Evolutionary conservation across 2,113 vertebrate genomes (phyloP), one percentile per base, ranked within the genome.

Genomic region (Corythoichthys intestinalis): DNA sequence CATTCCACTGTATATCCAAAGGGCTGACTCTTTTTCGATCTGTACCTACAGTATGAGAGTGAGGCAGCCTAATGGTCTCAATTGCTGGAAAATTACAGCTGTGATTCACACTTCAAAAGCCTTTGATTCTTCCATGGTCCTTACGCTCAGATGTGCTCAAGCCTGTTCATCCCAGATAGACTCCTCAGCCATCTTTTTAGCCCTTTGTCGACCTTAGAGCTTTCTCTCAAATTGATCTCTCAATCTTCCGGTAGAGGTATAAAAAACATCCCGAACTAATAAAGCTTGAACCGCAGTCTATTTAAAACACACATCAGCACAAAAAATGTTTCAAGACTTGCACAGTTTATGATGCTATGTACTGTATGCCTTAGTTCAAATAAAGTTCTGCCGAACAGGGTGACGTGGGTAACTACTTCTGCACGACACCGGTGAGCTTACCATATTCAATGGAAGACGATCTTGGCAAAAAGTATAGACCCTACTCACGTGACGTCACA

Each of bases 101-200:
- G 73, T n/a, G 39, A 85, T 85, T 85, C 78, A 58, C 61, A 87
- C 86, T 85, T 90, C 86, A 87, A 86, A 89, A 85, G 84, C 77
- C 78, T 86, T 72, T 75, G 74, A 86, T 85, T 83, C 73, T 73
- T 83, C 85, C 78, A 17, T 70, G 76, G 76, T 79, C 76, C 77
- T 83, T 83, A 65, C 74, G 72, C 82, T 85, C 70, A 82, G 82
- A 83, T 84, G 79, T 83, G 47, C 48, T 66, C 48, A 66, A 48
- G 61, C 34, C 58, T 80, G 61, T 58, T 63, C 66, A 81, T 76
- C 73, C 59, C 71, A 70, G 75, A 84, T 84, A 78, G 63, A 75
- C 78, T 84, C 77, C 78, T 73, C 74, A 75, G 70, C 65, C 58
- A 70, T 75, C 68, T 84, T 53, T 84, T 80, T 58, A 76, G 70